These are phyloP conservation scores for Lasioglossum baleicum DNA, from an alignment of 1,140 invertebrate genomes.

Conservation along the genomic window DNA sequence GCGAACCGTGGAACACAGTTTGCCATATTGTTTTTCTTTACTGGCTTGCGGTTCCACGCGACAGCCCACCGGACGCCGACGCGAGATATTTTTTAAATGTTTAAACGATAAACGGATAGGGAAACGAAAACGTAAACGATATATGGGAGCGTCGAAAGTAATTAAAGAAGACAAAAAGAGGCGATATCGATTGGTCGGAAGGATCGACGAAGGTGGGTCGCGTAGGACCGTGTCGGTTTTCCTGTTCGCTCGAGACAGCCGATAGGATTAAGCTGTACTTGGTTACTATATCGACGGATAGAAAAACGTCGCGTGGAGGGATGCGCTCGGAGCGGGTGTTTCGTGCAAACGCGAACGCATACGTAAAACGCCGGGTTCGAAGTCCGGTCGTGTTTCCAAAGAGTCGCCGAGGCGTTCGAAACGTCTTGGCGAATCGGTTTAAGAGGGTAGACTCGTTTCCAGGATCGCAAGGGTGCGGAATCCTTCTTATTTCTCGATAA, in stretches of 20 bases:
- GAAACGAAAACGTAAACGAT: too few relatives aligned
- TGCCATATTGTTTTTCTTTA: not conserved
- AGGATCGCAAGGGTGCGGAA: too few relatives aligned
- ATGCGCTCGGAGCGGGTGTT: slow-evolving; percentile 47
- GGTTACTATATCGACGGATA: slow-evolving; percentile 48
- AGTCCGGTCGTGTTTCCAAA: slow-evolving; percentile 22
- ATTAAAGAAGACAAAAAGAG: too few relatives aligned
- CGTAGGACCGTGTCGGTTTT: not conserved
- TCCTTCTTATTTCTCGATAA: too few relatives aligned
- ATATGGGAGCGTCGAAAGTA: too few relatives aligned
- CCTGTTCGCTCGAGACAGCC: slow-evolving; percentile 54
- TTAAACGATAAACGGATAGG: too few relatives aligned
- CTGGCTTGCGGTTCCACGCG: not conserved
- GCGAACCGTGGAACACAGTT: slow-evolving; percentile 42
- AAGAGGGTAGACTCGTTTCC: too few relatives aligned
- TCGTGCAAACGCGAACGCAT: slow-evolving; percentile 39
- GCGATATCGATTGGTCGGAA: too few relatives aligned
- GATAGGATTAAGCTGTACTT: slow-evolving; percentile 56
- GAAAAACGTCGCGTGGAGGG: slow-evolving; percentile 17
- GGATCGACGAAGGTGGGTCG: too few relatives aligned
- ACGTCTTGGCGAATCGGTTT: not conserved
- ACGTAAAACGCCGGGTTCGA: slow-evolving; percentile 16
- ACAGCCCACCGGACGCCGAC: too few relatives aligned
- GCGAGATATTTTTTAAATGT: too few relatives aligned
- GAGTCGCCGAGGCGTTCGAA: not conserved